These are phyloP conservation scores for Sphaeramia orbicularis DNA, from an alignment of 2,797 vertebrate genomes.

Conservation along the genomic window DNA sequence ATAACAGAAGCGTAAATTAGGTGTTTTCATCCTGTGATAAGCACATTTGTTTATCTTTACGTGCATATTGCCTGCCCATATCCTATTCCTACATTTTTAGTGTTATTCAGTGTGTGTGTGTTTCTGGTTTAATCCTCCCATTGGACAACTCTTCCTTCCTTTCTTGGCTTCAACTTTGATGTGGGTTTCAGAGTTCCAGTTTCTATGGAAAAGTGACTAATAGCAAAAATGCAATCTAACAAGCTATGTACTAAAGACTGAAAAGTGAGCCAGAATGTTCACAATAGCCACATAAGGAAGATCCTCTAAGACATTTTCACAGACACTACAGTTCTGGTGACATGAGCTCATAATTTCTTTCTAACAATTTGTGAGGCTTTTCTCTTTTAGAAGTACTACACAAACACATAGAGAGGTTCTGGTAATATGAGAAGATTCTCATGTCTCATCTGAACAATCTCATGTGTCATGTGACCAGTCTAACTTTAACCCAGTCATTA, in stretches of 20 bases:
- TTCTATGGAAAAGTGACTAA: conserved; percentile 16
- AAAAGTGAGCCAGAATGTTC: not conserved
- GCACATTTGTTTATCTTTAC: not conserved
- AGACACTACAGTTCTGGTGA: not conserved
- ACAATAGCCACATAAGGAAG: too few species aligned
- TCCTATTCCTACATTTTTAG: not conserved
- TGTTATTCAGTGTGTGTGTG: conserved; percentile 13
- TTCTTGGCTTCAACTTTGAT: not conserved
- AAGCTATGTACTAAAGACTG: not conserved
- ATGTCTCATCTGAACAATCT: too few species aligned
- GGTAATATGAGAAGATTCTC: conserved; percentile 4
- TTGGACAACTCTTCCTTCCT: not conserved
- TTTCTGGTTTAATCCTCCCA: conserved; percentile 6
- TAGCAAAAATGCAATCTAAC: not conserved
- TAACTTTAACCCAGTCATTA: not conserved
- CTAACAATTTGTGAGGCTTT: not conserved
- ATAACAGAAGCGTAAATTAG: not conserved
- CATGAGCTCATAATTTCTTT: not conserved
- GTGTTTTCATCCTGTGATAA: not conserved
- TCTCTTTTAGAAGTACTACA: not conserved
- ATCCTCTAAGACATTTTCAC: not conserved
- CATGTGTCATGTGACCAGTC: not conserved
- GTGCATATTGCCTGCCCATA: not conserved
- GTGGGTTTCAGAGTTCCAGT: conserved; percentile 14
- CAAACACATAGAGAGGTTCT: not conserved